These are phyloP conservation scores for Drosophila atripex DNA, from an alignment of 2,888 invertebrate genomes.

Conservation along the genomic window DNA sequence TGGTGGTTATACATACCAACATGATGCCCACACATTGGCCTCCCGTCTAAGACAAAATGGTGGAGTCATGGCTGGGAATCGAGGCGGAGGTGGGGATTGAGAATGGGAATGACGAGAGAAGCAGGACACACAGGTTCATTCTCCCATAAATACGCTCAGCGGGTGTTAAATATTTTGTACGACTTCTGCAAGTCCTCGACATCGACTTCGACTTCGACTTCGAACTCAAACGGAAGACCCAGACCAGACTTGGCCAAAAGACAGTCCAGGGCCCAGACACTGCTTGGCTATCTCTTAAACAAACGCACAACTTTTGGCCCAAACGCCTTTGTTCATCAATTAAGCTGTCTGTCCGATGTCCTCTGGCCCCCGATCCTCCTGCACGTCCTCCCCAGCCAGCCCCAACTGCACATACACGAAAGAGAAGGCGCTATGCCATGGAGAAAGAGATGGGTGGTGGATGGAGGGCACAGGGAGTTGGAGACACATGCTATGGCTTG, in stretches of 20 bases:
- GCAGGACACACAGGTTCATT: slow-evolving; percentile 80
- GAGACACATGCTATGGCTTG: slow-evolving; percentile 72
- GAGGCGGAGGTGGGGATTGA: slow-evolving; percentile 9
- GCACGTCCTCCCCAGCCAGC: slow-evolving; percentile 1
- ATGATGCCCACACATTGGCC: slow-evolving; percentile 22
- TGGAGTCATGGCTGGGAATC: slow-evolving; percentile 41
- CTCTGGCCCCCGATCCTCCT: slow-evolving; percentile 14
- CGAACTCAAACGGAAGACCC: slow-evolving; percentile 20
- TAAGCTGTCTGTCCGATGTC: slow-evolving; percentile 67
- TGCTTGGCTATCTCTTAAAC: slow-evolving; percentile 48
- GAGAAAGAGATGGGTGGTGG: slow-evolving; percentile 17
- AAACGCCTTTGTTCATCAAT: slow-evolving; percentile 80
- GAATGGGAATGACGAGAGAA: slow-evolving; percentile 14
- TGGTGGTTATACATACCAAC: not conserved
- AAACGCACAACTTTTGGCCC: slow-evolving; percentile 68
- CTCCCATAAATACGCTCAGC: slow-evolving; percentile 82
- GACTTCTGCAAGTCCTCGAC: slow-evolving; percentile 74
- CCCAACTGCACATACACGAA: slow-evolving; percentile 34
- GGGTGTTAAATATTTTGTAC: slow-evolving; percentile 80
- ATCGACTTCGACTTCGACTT: slow-evolving; percentile 8
- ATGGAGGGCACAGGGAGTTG: slow-evolving; percentile 46
- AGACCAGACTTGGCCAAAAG: slow-evolving; percentile 25
- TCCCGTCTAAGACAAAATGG: slow-evolving; percentile 72
- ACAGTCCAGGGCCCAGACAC: slow-evolving; percentile 37
- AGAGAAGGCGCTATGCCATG: slow-evolving; percentile 19